Evolutionary conservation across 2,113 vertebrate species (phyloP).

Genomic region (Plectropomus leopardus): DNA sequence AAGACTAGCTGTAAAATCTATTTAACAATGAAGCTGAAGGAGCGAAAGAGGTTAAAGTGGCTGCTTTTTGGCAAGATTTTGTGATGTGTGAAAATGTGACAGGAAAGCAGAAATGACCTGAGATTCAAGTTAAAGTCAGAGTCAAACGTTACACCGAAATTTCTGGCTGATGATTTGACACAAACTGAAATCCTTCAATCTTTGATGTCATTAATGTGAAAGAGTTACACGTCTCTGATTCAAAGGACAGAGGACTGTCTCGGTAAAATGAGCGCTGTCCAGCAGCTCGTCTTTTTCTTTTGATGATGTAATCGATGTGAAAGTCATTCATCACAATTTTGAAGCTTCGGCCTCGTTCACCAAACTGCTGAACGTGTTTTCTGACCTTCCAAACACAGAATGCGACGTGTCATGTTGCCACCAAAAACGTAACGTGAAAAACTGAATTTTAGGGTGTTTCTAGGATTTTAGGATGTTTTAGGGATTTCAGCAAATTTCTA

Average conservation of each 20-base stretch:
- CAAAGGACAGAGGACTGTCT: not conserved
- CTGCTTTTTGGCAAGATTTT: not conserved
- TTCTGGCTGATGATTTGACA: not conserved
- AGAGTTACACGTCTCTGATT: not conserved
- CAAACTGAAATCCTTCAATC: not conserved
- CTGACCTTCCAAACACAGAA: not conserved
- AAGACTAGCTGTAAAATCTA: not conserved
- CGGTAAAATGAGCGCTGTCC: not conserved
- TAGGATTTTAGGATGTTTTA: too few relatives aligned
- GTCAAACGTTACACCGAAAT: not conserved
- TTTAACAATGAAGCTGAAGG: not conserved
- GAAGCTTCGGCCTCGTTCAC: not conserved
- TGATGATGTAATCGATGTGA: not conserved
- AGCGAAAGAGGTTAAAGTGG: not conserved
- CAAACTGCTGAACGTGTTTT: not conserved
- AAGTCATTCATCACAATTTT: constrained; percentile 20
- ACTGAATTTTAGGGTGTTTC: too few relatives aligned
- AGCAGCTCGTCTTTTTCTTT: not conserved
- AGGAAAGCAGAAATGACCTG: not conserved
- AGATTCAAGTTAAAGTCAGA: not conserved
- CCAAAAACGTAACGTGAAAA: too few relatives aligned
- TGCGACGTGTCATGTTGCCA: not conserved
- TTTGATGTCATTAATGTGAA: not conserved
- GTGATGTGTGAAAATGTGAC: too few relatives aligned
- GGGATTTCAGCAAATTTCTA: too few relatives aligned